A percentile compares a stretch with the other conserved stretches of the same genome.
These are phyloP conservation scores for Acrocephalus scirpaceus DNA, from an alignment of 2,797 vertebrate genomes.

Conservation along the genomic window DNA sequence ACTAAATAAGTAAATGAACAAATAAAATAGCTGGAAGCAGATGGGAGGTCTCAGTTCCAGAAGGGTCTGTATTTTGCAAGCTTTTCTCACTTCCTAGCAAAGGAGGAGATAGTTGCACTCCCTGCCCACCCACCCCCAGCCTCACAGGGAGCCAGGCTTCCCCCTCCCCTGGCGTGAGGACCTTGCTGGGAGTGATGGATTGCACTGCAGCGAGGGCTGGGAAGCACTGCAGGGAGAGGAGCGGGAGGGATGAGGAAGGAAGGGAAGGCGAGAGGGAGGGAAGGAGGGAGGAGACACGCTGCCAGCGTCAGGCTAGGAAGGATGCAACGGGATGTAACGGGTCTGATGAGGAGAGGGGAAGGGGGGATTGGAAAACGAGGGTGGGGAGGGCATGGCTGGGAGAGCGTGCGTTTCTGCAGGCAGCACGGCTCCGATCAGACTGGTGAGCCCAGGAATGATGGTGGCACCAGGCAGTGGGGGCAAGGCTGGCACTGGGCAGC, in stretches of 20 bases:
- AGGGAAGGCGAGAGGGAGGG: not conserved
- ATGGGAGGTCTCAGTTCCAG: not conserved
- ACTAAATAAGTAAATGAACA: conserved; percentile 44
- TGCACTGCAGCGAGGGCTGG: conserved; percentile 66
- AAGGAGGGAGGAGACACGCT: conserved; percentile 5
- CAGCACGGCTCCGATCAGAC: not conserved
- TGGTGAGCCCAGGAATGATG: not conserved
- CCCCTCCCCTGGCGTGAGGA: conserved; percentile 15
- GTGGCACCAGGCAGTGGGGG: not conserved
- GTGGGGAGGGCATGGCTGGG: not conserved
- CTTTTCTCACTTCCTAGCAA: not conserved
- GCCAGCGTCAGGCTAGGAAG: conserved; percentile 39
- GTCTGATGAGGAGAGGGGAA: not conserved
- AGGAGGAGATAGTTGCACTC: not conserved
- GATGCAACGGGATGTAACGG: not conserved
- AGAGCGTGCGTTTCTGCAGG: not conserved
- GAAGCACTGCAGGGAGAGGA: conserved; percentile 49
- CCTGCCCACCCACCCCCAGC: not conserved
- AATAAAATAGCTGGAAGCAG: conserved; percentile 46
- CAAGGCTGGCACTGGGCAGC: not conserved
- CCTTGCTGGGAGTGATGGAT: conserved; percentile 70
- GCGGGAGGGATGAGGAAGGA: conserved; percentile 6
- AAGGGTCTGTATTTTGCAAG: not conserved
- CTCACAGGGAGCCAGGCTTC: not conserved
- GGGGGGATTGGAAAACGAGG: not conserved